Percentiles rank a stretch among this genome's conserved stretches.
Evolutionary conservation across 1,140 invertebrate genomes (phyloP).

Genomic region (Bombus cullumanus): DNA sequence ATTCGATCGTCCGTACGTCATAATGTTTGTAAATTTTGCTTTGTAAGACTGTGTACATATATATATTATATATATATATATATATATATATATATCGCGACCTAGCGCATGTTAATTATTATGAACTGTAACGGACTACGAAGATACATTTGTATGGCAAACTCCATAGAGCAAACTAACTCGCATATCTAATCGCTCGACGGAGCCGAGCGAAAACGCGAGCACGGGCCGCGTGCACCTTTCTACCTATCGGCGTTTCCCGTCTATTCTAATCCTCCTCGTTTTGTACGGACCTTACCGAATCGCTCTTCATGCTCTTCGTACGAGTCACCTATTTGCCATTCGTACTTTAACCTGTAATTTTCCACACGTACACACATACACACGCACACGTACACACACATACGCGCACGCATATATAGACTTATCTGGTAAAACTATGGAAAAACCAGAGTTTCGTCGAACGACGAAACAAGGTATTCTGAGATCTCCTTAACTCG

Average conservation of each 20-base stretch:
- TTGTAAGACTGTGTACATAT: conserved; percentile 82
- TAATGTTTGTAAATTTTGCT: conserved; percentile 83
- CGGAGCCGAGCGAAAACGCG: not conserved
- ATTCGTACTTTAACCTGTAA: not conserved
- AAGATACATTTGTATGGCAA: conserved; percentile 54
- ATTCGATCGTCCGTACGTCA: conserved; percentile 78
- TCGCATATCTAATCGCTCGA: conserved; percentile 20
- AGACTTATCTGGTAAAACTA: not conserved
- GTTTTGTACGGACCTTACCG: not conserved
- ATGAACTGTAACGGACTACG: conserved; percentile 34
- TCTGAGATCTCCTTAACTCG: not conserved
- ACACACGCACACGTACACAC: not conserved
- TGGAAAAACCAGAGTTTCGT: not conserved
- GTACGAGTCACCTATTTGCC: not conserved
- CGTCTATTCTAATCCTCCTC: not conserved
- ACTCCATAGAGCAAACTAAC: conserved; percentile 15
- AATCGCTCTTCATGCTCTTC: not conserved
- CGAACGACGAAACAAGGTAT: not conserved
- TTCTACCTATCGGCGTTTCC: conserved; percentile 7
- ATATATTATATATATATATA: conserved; percentile 72
- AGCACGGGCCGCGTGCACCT: not conserved
- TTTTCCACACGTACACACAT: not conserved
- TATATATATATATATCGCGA: conserved; percentile 59
- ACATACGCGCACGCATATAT: not conserved
- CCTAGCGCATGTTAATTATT: conserved; percentile 73